phyloP scores from a whole-genome alignment of 2,888 invertebrate species.

The Nasonia oneida region DNA sequence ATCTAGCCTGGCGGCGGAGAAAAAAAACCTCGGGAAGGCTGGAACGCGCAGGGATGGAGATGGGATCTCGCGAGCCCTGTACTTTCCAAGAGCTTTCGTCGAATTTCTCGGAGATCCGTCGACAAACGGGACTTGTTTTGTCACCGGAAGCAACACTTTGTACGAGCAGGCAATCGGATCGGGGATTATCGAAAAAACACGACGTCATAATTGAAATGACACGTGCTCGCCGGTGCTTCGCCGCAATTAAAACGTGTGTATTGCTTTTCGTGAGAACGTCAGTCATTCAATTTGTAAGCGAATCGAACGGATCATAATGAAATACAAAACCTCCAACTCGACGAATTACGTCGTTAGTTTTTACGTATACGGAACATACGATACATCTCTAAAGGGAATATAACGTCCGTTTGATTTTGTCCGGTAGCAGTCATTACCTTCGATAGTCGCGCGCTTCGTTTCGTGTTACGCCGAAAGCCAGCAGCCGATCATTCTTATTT shows the following conservation, averaged over 20 bases:
- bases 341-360: neutral
- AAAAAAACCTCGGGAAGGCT: constrained; percentile 47
- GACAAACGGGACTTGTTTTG: neutral
- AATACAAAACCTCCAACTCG: too few relatives aligned
- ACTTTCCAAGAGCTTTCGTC: neutral
- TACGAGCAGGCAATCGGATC: too few relatives aligned
- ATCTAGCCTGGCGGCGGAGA: constrained; percentile 40
- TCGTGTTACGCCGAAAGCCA: neutral
- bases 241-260: too few relatives aligned
- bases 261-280: too few relatives aligned
- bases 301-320: too few relatives aligned
- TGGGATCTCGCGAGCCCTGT: constrained; percentile 28
- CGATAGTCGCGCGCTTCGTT: neutral
- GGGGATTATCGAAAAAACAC: too few relatives aligned
- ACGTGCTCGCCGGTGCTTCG: too few relatives aligned
- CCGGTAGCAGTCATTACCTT: neutral
- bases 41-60: constrained; percentile 45
- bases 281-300: too few relatives aligned
- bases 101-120: neutral
- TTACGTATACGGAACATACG: neutral
- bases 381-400: neutral
- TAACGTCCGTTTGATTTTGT: neutral
- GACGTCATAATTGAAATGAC: too few relatives aligned
- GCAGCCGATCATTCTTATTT: neutral
- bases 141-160: too few relatives aligned